A percentile compares a stretch with the other conserved stretches of the same genome.
Evolutionary conservation across 2,113 vertebrate genomes (phyloP).

Genomic region (Ondatra zibethicus): DNA sequence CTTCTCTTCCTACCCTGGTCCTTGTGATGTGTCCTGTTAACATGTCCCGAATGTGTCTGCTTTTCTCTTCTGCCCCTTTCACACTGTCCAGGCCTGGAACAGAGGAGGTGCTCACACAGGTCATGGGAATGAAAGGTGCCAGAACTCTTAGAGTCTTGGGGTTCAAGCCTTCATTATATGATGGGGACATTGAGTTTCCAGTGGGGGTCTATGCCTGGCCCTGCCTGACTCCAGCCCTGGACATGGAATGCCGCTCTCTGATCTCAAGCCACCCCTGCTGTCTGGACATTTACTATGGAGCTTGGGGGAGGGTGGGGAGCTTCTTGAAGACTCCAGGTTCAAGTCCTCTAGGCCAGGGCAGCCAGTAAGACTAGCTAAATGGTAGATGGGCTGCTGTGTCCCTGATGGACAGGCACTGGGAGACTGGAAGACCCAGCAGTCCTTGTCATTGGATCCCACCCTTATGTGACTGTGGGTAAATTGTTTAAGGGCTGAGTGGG

Average conservation of each 20-base stretch:
- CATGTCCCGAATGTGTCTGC: rapidly evolving
- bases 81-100: background rate
- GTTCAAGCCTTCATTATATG: background rate
- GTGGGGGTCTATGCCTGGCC: background rate
- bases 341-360: background rate
- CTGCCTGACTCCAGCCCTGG: rapidly evolving
- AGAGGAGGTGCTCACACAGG: rapidly evolving
- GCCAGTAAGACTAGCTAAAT: background rate
- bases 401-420: rapidly evolving
- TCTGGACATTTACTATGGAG: background rate
- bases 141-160: background rate
- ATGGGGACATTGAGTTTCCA: background rate
- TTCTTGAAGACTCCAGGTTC: background rate
- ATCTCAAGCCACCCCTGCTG: background rate
- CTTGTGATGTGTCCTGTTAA: rapidly evolving
- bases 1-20: background rate
- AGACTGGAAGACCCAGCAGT: background rate
- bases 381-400: background rate
- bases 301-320: background rate
- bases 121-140: rapidly evolving
- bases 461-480: background rate
- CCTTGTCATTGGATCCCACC: background rate
- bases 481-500: background rate
- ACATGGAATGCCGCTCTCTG: background rate
- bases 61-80: background rate